Percentiles rank a stretch among this genome's conserved stretches.
Evolutionary conservation across 2,797 vertebrate genomes (phyloP).

Genomic region (Enteromius radiatus): DNA sequence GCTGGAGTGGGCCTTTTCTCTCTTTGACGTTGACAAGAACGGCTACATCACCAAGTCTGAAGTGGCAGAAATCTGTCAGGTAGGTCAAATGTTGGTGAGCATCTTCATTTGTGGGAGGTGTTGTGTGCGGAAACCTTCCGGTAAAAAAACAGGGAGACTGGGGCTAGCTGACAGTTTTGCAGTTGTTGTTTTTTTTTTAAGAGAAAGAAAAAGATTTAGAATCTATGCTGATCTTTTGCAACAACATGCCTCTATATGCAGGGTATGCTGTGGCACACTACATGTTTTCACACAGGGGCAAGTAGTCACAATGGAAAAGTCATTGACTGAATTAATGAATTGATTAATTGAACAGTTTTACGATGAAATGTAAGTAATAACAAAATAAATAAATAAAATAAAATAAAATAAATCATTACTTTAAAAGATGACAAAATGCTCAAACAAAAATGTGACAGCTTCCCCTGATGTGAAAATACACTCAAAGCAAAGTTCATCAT

Average conservation of each 20-base stretch:
- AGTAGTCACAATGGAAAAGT: neutral
- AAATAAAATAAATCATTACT: neutral
- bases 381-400: neutral
- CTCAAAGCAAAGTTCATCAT: neutral
- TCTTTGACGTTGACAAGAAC: constrained; percentile 85
- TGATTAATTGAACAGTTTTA: neutral
- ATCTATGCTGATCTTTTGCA: neutral
- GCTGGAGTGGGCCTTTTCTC: constrained; percentile 85
- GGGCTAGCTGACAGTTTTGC: neutral
- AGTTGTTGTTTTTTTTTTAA: too few species aligned
- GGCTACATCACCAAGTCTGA: constrained; percentile 85
- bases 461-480: neutral
- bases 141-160: neutral
- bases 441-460: neutral
- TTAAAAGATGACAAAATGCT: neutral
- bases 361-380: neutral
- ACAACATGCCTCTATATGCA: neutral
- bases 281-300: neutral
- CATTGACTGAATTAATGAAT: neutral
- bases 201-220: neutral
- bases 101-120: neutral
- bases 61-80: constrained; percentile 82
- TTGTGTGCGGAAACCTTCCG: neutral
- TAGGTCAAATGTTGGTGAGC: constrained; percentile 61
- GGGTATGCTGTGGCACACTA: neutral